Evolutionary conservation across 2,888 invertebrate species (phyloP).

Genomic region (Melanargia galathea): DNA sequence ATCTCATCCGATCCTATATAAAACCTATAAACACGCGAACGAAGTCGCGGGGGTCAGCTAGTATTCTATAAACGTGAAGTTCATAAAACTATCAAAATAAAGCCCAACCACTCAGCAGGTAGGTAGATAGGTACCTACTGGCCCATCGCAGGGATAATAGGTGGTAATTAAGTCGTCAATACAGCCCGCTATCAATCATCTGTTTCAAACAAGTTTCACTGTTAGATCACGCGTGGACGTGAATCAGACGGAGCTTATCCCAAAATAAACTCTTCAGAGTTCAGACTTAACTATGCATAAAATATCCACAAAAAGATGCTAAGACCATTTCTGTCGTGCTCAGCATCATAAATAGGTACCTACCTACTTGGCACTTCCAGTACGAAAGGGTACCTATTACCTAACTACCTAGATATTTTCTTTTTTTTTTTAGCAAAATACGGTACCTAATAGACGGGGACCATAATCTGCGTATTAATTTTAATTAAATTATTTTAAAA

Average conservation of each 20-base stretch:
- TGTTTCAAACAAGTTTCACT: slow-evolving; percentile 22
- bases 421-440: too few relatives aligned
- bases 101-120: slow-evolving; percentile 14
- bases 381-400: too few relatives aligned
- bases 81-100: slow-evolving; percentile 10
- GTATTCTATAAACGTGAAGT: neutral
- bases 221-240: slow-evolving; percentile 34
- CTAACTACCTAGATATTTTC: too few relatives aligned
- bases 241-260: slow-evolving; percentile 22
- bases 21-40: too few relatives aligned
- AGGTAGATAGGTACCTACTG: slow-evolving; percentile 6
- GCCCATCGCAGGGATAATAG: slow-evolving; percentile 48
- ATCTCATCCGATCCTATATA: too few relatives aligned
- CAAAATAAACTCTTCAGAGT: neutral
- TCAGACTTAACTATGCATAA: neutral
- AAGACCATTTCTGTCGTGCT: too few relatives aligned
- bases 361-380: too few relatives aligned
- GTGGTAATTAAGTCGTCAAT: slow-evolving; percentile 59
- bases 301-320: neutral
- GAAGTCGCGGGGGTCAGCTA: too few relatives aligned
- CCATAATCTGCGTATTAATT: too few relatives aligned
- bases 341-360: too few relatives aligned
- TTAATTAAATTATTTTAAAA: too few relatives aligned
- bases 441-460: too few relatives aligned
- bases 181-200: slow-evolving; percentile 58